Percentiles rank a stretch among this genome's conserved stretches.
Conservation (phyloP, 2,797 vertebrate genomes). For the Decapterus maruadsi region DNA sequence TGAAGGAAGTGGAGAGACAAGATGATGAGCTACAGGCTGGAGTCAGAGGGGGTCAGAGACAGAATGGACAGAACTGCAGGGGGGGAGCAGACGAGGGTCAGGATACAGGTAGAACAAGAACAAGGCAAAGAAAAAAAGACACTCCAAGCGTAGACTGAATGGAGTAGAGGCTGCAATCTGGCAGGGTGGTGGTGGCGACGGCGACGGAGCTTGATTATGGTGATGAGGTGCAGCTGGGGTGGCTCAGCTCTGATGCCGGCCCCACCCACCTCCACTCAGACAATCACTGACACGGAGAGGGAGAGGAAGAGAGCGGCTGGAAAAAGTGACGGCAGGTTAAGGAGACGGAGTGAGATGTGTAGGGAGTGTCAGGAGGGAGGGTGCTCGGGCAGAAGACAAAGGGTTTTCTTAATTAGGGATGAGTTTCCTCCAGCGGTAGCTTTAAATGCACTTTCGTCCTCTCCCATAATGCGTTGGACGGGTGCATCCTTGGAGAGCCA, state of each 20-base stretch:
- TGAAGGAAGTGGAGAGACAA: not conserved
- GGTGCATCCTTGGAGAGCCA: conserved; percentile 38
- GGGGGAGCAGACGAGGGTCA: not conserved
- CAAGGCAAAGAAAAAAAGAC: not conserved
- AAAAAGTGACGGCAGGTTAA: not conserved
- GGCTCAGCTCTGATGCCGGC: not conserved
- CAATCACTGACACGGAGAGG: not conserved
- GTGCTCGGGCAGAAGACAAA: not conserved
- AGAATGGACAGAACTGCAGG: not conserved
- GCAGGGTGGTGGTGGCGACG: not conserved
- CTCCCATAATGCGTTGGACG: conserved; percentile 41
- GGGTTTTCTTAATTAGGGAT: conserved; percentile 73
- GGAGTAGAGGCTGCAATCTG: not conserved
- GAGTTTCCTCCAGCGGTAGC: conserved; percentile 55
- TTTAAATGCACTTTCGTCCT: conserved; percentile 54
- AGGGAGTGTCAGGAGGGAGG: not conserved
- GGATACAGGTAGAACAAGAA: not conserved
- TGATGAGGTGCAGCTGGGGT: not conserved
- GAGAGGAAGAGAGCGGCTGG: not conserved
- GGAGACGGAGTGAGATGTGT: not conserved
- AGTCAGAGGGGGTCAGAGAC: not conserved
- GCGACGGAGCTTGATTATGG: not conserved
- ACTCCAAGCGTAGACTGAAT: not conserved
- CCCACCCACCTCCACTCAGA: not conserved
- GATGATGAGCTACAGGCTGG: not conserved